Evolutionary conservation across 2,113 vertebrate species (phyloP), one percentile per base, ranked within the genome.

Genomic region (Oplegnathus fasciatus): DNA sequence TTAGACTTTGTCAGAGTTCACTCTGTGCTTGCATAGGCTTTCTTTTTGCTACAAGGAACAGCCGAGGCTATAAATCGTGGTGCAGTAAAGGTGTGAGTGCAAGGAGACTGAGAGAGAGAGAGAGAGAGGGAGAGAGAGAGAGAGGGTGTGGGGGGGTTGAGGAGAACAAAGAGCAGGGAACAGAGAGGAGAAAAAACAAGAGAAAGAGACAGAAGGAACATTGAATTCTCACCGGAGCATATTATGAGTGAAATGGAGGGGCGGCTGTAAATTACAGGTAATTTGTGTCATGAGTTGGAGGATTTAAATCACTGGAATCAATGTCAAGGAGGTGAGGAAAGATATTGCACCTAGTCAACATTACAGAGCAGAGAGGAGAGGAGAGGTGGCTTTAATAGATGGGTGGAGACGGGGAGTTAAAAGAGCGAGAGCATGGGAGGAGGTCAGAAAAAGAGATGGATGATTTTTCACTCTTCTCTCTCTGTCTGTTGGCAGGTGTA

Each of bases 221-320:
- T 90, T 94, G 87, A 85, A 88, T 90, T 89, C 91, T 91, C 91
- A 91, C 84, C 48, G 54, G 76, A 93, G 90, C 93, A 90, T 90
- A 92, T 94, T 90, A 94, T 86, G 91, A 89, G 84, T 44, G 57
- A 90, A 91, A 90, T 84, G 75, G 67, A 91, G 76, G 78, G 72
- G 85, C 52, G 76, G 86, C 70, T 72, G 82, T 93, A 94, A 92
- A 94, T 93, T 91, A 91, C 89, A 70, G 55, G 89, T 94, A 79
- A 95, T 95, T 93, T 91, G 82, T 92, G 92, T 91, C 92, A 87
- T 15, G 86, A 89, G 68, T 75, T 75, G 72, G 69, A 89, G 80
- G 85, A 90, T 89, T 93, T 94, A 92, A 94, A 87, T 93, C 91
- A 87, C 88, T 28, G 60, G 86, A 91, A 92, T 94, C 92, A 87